Evolutionary conservation across 2,888 invertebrate genomes (phyloP).

Genomic region (Fragum fragum): DNA sequence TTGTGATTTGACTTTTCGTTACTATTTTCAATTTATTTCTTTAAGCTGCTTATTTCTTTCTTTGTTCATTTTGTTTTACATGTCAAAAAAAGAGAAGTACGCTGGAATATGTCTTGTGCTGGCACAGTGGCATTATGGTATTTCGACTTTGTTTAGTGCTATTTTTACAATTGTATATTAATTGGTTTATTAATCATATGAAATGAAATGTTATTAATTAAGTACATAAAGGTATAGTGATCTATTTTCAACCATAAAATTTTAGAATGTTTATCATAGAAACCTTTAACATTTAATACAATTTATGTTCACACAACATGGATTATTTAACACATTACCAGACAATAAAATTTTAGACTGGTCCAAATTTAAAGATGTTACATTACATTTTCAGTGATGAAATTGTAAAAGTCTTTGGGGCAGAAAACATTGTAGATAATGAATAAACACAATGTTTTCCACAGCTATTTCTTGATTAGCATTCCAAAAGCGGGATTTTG

Average conservation of each 20-base stretch:
- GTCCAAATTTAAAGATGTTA: no score
- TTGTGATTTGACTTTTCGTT: constrained; percentile 29
- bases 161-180: constrained; percentile 22
- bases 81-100: constrained; percentile 6
- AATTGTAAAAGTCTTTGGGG: no score
- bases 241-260: constrained; percentile 5
- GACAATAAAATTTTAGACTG: no score
- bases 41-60: constrained; percentile 24
- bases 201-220: background rate
- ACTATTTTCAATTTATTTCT: constrained; percentile 5
- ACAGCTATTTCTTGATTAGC: no score
- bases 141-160: constrained; percentile 31
- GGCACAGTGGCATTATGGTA: constrained; percentile 40
- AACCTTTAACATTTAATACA: background rate
- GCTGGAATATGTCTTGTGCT: constrained; percentile 39
- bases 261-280: background rate
- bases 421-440: no score
- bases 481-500: no score
- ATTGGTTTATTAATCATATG: background rate
- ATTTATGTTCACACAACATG: no score
- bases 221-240: background rate
- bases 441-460: no score
- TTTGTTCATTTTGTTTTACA: constrained; percentile 18
- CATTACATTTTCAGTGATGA: no score
- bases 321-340: no score